Base-by-base conservation (phyloP, 1,140 invertebrate genomes). In the Coelopa frigida region DNA sequence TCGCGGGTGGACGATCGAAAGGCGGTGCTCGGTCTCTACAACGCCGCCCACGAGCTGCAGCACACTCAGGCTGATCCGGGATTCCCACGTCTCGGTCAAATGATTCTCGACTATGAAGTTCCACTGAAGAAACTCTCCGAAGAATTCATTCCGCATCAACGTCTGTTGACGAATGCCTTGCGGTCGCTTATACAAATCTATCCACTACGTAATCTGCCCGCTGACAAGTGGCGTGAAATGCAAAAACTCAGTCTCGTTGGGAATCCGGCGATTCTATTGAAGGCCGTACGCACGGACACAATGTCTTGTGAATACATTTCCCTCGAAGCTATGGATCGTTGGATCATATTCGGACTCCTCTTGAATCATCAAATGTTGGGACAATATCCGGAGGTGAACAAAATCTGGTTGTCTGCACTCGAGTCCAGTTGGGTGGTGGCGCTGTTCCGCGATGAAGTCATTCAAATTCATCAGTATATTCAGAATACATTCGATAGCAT, bases 291-390 rank as follows among this genome's bases (percentile, higher is more conserved):
- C 51, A 95, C 92, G 1, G 94, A 97, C 48, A 94, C 87, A 47
- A 94, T 96, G 77, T 94, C 93, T 12, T 98, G 94, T 72, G 95
- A 99, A 75, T 98, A 92, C 72, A 68, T 99, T 21, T 96, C 94
- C 11, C 73, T 98, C 29, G 95, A 99, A 63, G 79, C 81, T 38
- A 86, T 99, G 74, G 95, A 99, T 65, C 81, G 88, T 61, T 99
- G 94, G 94, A 88, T 99, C 20, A 89, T 98, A 56, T 89, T 97
- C 70, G 94, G 94, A 0, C 85, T 94, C 53, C 78, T 93, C 33
- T 71, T 98, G 1, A 93, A 91, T 68, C 90, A 97, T 71, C 84
- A 86, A 56, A 80, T 83, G 66, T 70, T 94, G 3, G 61, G 72
- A 12, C 77, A 78, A 53, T 84, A 87, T 56, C 82, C 92, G 46